Conservation (phyloP, 2,113 vertebrate species). For the Salvelinus sp. region DNA sequence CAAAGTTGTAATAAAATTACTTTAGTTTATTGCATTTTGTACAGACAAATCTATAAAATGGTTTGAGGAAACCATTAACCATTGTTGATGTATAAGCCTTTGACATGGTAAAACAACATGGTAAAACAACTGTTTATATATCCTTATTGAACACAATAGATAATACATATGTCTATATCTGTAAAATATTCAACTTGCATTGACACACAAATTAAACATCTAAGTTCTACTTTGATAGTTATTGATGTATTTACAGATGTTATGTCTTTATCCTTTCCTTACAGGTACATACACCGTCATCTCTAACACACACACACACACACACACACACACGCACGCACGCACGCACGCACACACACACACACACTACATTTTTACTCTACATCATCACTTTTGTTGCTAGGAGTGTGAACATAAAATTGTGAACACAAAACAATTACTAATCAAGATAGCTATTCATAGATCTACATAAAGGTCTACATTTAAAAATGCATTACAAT, state of each 20-base stretch:
- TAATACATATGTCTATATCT: conserved; percentile 47
- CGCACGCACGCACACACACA: conserved; percentile 4
- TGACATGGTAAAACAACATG: conserved; percentile 71
- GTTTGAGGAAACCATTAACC: conserved; percentile 82
- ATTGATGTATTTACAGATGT: conserved; percentile 79
- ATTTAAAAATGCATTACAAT: conserved; percentile 80
- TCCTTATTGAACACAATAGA: conserved; percentile 74
- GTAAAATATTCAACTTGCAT: conserved; percentile 66
- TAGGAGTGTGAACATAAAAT: conserved; percentile 27
- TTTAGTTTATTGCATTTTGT: conserved; percentile 90
- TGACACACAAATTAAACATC: conserved; percentile 76
- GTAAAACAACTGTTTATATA: conserved; percentile 73
- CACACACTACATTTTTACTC: conserved; percentile 49
- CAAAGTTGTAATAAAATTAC: conserved; percentile 84
- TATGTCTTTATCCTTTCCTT: conserved; percentile 26
- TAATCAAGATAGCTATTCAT: conserved; percentile 47
- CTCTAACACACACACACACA: conserved; percentile 25
- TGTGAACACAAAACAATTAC: conserved; percentile 76
- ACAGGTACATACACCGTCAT: conserved; percentile 13
- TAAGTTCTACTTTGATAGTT: conserved; percentile 72
- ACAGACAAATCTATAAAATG: conserved; percentile 86
- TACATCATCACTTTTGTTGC: conserved; percentile 67
- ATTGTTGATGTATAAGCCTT: conserved; percentile 79
- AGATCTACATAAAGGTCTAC: conserved; percentile 32
- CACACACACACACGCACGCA: conserved; percentile 69